phyloP scores from a whole-genome alignment of 2,888 invertebrate genomes.

The Athalia rosae region DNA sequence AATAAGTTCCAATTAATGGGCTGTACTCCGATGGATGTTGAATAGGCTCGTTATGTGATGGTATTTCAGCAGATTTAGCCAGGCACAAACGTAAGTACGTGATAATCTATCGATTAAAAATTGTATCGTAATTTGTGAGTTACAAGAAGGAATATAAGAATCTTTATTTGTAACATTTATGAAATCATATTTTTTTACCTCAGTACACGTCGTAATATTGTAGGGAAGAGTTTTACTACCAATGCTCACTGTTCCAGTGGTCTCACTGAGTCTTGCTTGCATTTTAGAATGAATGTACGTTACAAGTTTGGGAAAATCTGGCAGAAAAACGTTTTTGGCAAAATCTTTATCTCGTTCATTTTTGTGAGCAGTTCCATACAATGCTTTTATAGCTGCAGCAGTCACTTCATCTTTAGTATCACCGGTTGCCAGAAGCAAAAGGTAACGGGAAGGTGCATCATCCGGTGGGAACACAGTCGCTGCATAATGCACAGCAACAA shows the following conservation, averaged over 20 bases:
- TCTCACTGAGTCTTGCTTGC: constrained; percentile 60
- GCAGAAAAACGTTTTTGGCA: constrained; percentile 75
- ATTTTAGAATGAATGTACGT: constrained; percentile 78
- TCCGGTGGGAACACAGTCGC: constrained; percentile 87
- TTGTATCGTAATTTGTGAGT: not conserved
- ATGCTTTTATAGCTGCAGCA: constrained; percentile 82
- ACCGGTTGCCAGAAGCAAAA: constrained; percentile 88
- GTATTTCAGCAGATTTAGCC: constrained; percentile 79
- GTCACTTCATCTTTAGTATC: constrained; percentile 88
- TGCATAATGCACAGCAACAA: constrained; percentile 88
- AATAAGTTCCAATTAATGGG: constrained; percentile 81
- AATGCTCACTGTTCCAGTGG: constrained; percentile 78
- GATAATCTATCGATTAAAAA: constrained; percentile 78
- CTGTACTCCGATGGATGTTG: constrained; percentile 81
- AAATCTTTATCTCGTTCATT: constrained; percentile 63
- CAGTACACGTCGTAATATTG: constrained; percentile 81
- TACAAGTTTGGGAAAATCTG: constrained; percentile 84
- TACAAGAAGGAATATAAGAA: not conserved
- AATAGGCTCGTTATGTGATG: constrained; percentile 70
- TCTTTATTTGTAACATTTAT: not conserved
- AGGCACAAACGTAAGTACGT: constrained; percentile 88
- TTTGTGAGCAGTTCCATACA: constrained; percentile 81
- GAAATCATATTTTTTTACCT: constrained; percentile 75
- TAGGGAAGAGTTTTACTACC: constrained; percentile 84
- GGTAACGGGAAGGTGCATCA: constrained; percentile 88